A percentile compares a stretch with the other conserved stretches of the same genome.
Evolutionary conservation across 2,888 invertebrate genomes (phyloP).

Genomic region (Aethes cnicana): DNA sequence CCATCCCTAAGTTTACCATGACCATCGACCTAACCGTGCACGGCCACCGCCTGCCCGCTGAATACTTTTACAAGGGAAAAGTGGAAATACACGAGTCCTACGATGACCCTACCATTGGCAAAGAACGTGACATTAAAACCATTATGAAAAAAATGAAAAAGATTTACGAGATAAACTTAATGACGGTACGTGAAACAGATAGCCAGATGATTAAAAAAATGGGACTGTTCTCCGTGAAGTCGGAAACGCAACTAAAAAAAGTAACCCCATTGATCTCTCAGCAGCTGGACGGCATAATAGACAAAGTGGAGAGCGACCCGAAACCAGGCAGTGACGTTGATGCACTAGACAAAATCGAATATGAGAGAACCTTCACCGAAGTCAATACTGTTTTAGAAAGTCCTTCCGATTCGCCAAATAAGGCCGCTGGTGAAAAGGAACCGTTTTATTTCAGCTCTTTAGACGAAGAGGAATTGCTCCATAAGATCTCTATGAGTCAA

Average conservation of each 20-base stretch:
- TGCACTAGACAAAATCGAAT: too few species aligned
- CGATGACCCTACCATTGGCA: constrained; percentile 44
- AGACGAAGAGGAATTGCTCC: constrained; percentile 39
- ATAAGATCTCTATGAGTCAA: too few species aligned
- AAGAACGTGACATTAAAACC: constrained; percentile 47
- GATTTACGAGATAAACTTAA: constrained; percentile 49
- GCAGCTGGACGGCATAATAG: too few species aligned
- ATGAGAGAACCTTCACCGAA: constrained; percentile 43
- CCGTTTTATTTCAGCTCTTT: constrained; percentile 42
- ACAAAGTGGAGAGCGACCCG: too few species aligned
- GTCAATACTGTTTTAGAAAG: constrained; percentile 41
- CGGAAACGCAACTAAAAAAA: too few species aligned
- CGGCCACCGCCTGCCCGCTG: constrained; percentile 53
- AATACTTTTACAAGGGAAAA: constrained; percentile 65
- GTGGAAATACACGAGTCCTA: constrained; percentile 49
- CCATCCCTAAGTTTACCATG: constrained; percentile 48
- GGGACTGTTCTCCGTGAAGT: constrained; percentile 32
- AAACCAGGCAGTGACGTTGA: too few species aligned
- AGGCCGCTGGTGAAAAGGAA: constrained; percentile 14
- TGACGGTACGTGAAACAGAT: constrained; percentile 49
- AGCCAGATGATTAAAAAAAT: constrained; percentile 21
- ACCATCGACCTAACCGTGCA: constrained; percentile 51
- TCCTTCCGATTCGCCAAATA: constrained; percentile 33
- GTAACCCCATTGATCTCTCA: too few species aligned
- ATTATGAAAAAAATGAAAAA: constrained; percentile 51